phyloP scores from a whole-genome alignment of 2,888 invertebrate genomes.

The Drosophila mercatorum region DNA sequence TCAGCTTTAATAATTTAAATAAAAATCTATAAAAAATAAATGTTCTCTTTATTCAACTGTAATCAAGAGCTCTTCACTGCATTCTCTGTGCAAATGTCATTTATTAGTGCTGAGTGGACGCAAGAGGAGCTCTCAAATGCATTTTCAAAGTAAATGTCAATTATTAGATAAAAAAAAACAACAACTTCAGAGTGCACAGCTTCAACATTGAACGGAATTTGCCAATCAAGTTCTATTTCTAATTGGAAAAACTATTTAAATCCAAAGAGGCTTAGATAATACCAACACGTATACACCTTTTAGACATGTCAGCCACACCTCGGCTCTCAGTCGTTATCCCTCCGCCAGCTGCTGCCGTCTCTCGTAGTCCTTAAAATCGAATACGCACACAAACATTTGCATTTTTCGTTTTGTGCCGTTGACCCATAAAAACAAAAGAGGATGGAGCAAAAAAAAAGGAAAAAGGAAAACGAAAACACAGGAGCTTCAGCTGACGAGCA shows the following conservation, averaged over 20 bases:
- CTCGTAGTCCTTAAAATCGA: neutral
- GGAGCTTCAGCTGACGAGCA: slow-evolving; percentile 23
- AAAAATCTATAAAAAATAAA: neutral
- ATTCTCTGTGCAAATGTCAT: neutral
- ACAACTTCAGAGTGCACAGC: neutral
- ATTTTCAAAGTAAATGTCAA: slow-evolving; percentile 6
- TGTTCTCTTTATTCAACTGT: neutral
- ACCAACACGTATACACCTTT: slow-evolving; percentile 45
- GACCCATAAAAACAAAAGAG: slow-evolving; percentile 67
- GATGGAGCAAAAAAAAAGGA: neutral
- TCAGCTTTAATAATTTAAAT: neutral
- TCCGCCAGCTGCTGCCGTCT: no score
- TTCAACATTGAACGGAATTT: slow-evolving; percentile 16
- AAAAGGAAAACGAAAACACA: slow-evolving; percentile 4
- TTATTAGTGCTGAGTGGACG: neutral
- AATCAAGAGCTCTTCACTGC: neutral
- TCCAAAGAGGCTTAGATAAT: slow-evolving; percentile 48
- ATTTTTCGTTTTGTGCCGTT: slow-evolving; percentile 59
- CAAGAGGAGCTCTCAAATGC: neutral
- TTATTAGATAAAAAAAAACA: neutral
- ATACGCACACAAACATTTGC: slow-evolving; percentile 51
- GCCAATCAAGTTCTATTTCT: slow-evolving; percentile 41
- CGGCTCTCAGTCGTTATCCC: neutral
- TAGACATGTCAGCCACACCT: slow-evolving; percentile 29
- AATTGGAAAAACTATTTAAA: slow-evolving; percentile 51